Conservation (phyloP, 1,140 invertebrate genomes). For the Helicoverpa armigera region DNA sequence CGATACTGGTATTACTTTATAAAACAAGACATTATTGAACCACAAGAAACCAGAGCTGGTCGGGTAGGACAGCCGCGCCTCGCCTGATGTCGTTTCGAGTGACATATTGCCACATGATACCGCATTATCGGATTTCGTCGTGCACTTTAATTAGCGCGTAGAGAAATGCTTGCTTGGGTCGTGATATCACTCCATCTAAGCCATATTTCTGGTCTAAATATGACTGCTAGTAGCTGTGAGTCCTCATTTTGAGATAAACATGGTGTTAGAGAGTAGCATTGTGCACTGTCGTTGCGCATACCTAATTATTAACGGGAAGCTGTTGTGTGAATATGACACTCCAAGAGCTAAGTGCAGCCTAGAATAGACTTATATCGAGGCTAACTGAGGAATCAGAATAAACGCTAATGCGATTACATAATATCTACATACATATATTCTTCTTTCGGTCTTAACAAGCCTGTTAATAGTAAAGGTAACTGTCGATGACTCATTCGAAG, state of each 20-base stretch:
- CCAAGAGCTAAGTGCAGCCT: too few species aligned
- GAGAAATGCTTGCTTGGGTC: constrained; percentile 61
- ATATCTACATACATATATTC: not conserved
- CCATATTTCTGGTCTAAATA: constrained; percentile 35
- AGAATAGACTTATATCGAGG: too few species aligned
- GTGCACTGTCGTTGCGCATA: constrained; percentile 22
- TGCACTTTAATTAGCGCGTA: constrained; percentile 71
- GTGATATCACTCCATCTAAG: constrained; percentile 33
- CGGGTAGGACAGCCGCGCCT: constrained; percentile 49
- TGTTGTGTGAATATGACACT: not conserved
- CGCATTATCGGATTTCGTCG: constrained; percentile 67
- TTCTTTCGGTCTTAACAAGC: constrained; percentile 9
- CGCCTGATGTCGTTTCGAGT: constrained; percentile 64
- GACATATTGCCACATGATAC: constrained; percentile 75
- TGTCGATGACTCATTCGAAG: constrained; percentile 31
- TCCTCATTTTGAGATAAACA: constrained; percentile 24
- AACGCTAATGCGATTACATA: not conserved
- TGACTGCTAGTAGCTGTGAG: constrained; percentile 28
- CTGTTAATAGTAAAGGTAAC: constrained; percentile 6
- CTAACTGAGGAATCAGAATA: not conserved
- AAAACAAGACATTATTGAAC: constrained; percentile 65
- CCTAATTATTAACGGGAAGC: constrained; percentile 35
- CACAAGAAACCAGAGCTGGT: constrained; percentile 66
- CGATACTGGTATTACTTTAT: constrained; percentile 53
- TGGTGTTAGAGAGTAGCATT: constrained; percentile 6